Evolutionary conservation across 2,797 vertebrate genomes (phyloP).

Genomic region (Limnodromus scolopaceus): DNA sequence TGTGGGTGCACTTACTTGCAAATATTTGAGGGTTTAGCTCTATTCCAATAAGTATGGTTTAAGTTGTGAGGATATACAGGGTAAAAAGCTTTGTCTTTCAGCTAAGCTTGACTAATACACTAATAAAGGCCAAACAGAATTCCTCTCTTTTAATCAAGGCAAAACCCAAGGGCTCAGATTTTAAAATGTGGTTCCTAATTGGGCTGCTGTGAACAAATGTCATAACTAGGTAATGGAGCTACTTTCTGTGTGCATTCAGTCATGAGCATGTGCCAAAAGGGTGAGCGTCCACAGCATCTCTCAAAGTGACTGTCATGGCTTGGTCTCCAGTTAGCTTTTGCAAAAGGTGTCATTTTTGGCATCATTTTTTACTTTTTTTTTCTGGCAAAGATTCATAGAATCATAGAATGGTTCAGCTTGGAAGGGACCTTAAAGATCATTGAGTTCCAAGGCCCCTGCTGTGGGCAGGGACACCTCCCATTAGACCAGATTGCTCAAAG

Average conservation of each 20-base stretch:
- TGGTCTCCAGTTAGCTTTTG: background rate
- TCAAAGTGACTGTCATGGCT: background rate
- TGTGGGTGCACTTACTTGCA: background rate
- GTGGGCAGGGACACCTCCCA: no score
- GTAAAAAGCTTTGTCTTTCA: background rate
- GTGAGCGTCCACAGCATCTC: background rate
- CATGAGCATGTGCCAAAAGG: background rate
- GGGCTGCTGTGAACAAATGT: background rate
- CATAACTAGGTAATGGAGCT: fast-evolving
- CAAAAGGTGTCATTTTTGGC: background rate
- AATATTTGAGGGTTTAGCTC: background rate
- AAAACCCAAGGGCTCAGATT: background rate
- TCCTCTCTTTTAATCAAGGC: background rate
- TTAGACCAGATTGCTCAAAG: no score
- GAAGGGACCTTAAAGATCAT: no score
- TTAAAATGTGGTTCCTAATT: background rate
- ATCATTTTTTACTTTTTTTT: background rate
- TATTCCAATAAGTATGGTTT: background rate
- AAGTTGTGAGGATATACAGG: background rate
- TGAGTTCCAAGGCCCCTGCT: no score
- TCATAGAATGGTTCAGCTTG: no score
- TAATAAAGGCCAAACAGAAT: background rate
- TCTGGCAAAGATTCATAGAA: background rate
- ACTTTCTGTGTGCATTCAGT: background rate
- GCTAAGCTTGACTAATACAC: background rate